These are phyloP conservation scores for Crepidodera aurea DNA, from an alignment of 2,888 invertebrate genomes.

Conservation along the genomic window DNA sequence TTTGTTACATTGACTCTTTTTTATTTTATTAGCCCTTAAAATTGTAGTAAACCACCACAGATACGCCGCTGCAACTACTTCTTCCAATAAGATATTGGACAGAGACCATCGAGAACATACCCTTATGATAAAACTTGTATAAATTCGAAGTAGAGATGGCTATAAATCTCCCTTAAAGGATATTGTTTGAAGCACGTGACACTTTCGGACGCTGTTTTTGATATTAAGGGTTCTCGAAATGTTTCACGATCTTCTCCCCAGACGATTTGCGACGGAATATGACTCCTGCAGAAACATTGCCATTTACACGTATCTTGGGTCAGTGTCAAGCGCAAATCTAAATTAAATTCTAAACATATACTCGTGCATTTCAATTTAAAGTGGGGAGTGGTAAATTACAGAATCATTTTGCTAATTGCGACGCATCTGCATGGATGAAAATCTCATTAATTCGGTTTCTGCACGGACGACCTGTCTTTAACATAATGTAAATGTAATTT, in stretches of 20 bases:
- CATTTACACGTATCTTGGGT: slow-evolving; percentile 23
- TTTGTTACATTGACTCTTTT: too few species aligned
- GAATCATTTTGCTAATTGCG: slow-evolving; percentile 11
- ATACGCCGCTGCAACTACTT: slow-evolving; percentile 26
- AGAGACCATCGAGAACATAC: slow-evolving; percentile 50
- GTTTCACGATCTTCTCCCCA: slow-evolving; percentile 43
- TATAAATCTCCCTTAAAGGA: slow-evolving; percentile 57
- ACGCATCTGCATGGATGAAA: slow-evolving; percentile 1
- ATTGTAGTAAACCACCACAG: neutral
- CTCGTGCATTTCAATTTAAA: slow-evolving; percentile 6
- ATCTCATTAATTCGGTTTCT: slow-evolving; percentile 3
- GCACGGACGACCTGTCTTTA: neutral
- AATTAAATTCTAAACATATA: slow-evolving; percentile 16
- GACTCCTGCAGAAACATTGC: slow-evolving; percentile 31
- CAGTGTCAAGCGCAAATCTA: slow-evolving; percentile 16
- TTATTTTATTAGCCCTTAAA: too few species aligned
- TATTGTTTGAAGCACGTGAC: slow-evolving; percentile 60
- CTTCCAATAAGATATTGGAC: slow-evolving; percentile 40
- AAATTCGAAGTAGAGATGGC: slow-evolving; percentile 55
- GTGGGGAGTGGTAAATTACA: slow-evolving; percentile 1
- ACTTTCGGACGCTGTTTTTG: slow-evolving; percentile 54
- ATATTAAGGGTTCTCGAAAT: slow-evolving; percentile 53
- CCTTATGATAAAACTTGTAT: slow-evolving; percentile 58
- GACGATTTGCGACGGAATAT: slow-evolving; percentile 43
- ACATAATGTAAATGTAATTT: neutral